These are phyloP conservation scores for Dinoponera quadriceps DNA, from an alignment of 1,140 invertebrate species.

Conservation along the genomic window DNA sequence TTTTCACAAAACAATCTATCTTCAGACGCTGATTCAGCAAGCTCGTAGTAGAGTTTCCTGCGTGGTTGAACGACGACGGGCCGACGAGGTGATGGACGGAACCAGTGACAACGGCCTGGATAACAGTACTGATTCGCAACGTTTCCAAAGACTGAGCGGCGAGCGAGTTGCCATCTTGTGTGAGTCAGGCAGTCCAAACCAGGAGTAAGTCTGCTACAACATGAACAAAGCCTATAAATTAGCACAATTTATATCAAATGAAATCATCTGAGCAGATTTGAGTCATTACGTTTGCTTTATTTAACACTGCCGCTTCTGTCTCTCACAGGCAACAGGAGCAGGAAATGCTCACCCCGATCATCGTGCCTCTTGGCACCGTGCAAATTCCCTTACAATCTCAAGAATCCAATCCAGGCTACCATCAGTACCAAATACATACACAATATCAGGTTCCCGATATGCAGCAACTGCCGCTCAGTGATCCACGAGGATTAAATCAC, in stretches of 20 bases:
- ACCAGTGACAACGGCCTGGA: slow-evolving; percentile 82
- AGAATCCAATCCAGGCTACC: slow-evolving; percentile 77
- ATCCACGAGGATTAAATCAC: slow-evolving; percentile 80
- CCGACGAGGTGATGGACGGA: slow-evolving; percentile 93
- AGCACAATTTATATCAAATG: neutral
- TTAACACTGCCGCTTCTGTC: too few species aligned
- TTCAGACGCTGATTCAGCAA: slow-evolving; percentile 81
- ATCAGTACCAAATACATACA: slow-evolving; percentile 81
- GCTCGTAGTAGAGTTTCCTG: slow-evolving; percentile 92
- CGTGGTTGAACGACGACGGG: slow-evolving; percentile 93
- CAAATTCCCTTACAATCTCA: slow-evolving; percentile 82
- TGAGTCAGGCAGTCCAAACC: slow-evolving; percentile 90
- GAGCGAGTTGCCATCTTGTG: slow-evolving; percentile 95
- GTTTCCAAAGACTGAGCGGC: slow-evolving; percentile 90
- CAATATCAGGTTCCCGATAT: slow-evolving; percentile 82
- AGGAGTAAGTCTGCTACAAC: slow-evolving; percentile 83
- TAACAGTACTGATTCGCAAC: slow-evolving; percentile 90
- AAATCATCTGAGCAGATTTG: neutral
- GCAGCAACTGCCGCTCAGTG: slow-evolving; percentile 80
- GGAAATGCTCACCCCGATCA: slow-evolving; percentile 83
- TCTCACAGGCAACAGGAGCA: slow-evolving; percentile 79
- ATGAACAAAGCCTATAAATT: neutral
- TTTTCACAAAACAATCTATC: neutral
- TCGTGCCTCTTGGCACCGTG: slow-evolving; percentile 83
- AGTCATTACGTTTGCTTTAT: too few species aligned